Percentiles rank a stretch among this genome's conserved stretches.
Conservation (phyloP, 1,140 invertebrate genomes). For the Dendroctonus valens region DNA sequence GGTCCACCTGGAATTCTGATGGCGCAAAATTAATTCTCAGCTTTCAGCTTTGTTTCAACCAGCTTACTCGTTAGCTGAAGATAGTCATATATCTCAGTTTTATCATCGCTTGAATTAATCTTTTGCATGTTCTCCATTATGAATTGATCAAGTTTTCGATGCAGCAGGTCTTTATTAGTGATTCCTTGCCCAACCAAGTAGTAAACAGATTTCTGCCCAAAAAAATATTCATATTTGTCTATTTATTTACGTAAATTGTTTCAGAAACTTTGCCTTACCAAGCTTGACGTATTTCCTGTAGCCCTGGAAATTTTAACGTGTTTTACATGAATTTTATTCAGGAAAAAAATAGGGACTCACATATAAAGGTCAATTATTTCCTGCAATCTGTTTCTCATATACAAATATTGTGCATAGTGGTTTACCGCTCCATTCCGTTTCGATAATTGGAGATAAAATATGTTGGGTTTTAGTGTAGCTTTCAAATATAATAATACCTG, state of each 20-base stretch:
- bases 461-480: slow-evolving; percentile 36
- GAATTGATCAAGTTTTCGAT: slow-evolving; percentile 39
- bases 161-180: slow-evolving; percentile 26
- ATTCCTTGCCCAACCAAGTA: slow-evolving; percentile 35
- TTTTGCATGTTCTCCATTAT: slow-evolving; percentile 34
- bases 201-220: slow-evolving; percentile 41
- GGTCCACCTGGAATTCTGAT: slow-evolving; percentile 41
- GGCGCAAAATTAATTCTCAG: slow-evolving; percentile 4
- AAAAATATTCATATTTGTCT: slow-evolving; percentile 18
- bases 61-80: slow-evolving; percentile 37
- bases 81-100: slow-evolving; percentile 35
- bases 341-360: slow-evolving; percentile 12
- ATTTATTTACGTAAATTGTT: slow-evolving; percentile 1
- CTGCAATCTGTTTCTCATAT: slow-evolving; percentile 35
- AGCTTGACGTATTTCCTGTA: slow-evolving; percentile 36
- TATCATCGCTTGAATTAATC: slow-evolving; percentile 33
- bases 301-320: slow-evolving; percentile 35
- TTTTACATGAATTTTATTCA: slow-evolving; percentile 2
- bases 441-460: slow-evolving; percentile 39
- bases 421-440: slow-evolving; percentile 41
- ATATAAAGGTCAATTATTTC: slow-evolving; percentile 39
- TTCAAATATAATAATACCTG: slow-evolving; percentile 36
- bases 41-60: background rate
- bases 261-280: slow-evolving; percentile 27
- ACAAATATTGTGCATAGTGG: slow-evolving; percentile 43